Evolutionary conservation across 2,113 vertebrate genomes (phyloP).

Genomic region (Ictalurus furcatus): DNA sequence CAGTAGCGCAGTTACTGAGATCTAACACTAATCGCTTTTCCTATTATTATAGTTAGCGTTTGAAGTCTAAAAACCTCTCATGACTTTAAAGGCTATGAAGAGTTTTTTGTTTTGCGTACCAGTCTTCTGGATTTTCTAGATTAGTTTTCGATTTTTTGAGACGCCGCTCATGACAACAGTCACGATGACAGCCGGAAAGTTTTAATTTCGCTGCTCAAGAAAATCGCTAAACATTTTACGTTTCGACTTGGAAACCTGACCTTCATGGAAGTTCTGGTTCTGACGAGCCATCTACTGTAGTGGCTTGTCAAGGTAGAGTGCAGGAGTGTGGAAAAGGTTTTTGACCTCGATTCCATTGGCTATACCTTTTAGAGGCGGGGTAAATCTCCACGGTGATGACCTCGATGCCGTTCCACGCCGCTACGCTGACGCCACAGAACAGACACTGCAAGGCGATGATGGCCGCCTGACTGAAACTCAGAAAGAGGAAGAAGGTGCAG

Average conservation of each 20-base stretch:
- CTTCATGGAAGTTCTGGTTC: not conserved
- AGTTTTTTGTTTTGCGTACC: not conserved
- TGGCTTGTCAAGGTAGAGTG: not conserved
- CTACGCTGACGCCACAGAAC: slow-evolving; percentile 90
- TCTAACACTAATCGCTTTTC: too few relatives aligned
- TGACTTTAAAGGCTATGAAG: not conserved
- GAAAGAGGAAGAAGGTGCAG: slow-evolving; percentile 92
- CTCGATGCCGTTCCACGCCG: slow-evolving; percentile 92
- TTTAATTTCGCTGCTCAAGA: not conserved
- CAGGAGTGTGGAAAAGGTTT: not conserved
- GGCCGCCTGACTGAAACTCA: slow-evolving; percentile 88
- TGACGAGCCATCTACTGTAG: not conserved
- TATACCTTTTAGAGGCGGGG: slow-evolving; percentile 89
- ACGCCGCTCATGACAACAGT: not conserved
- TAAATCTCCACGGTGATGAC: slow-evolving; percentile 95
- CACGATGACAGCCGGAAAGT: not conserved
- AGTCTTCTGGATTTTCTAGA: not conserved
- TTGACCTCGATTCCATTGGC: not conserved
- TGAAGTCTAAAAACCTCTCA: too few relatives aligned
- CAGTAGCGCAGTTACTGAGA: too few relatives aligned
- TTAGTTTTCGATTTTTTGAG: not conserved
- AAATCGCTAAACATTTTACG: not conserved
- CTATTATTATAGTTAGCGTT: not conserved
- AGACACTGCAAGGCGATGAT: slow-evolving; percentile 96
- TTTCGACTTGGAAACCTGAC: not conserved